phyloP scores from a whole-genome alignment of 1,140 invertebrate genomes.

The Drosophila ercepeae region DNA sequence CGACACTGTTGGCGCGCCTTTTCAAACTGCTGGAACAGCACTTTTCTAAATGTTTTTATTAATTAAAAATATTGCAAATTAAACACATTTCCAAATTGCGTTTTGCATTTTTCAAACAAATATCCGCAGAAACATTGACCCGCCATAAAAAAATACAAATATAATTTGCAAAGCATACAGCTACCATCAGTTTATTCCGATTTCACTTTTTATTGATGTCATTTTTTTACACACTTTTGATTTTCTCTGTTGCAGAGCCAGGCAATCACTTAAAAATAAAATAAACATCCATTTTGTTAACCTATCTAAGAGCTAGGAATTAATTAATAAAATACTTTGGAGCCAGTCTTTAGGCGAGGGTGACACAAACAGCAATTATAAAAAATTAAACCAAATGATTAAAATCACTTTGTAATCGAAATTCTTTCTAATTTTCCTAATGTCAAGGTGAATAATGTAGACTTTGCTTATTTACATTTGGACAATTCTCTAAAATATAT shows the following conservation, averaged over 20 bases:
- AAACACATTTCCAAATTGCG: constrained; percentile 71
- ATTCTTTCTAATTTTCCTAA: not conserved
- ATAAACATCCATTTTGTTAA: not conserved
- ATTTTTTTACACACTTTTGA: constrained; percentile 11
- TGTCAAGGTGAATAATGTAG: too few relatives aligned
- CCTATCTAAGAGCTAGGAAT: not conserved
- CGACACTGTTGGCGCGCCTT: not conserved
- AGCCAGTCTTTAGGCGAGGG: constrained; percentile 4
- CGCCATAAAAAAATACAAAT: constrained; percentile 54
- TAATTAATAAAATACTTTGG: constrained; percentile 3
- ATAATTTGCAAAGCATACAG: constrained; percentile 64
- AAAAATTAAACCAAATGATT: not conserved
- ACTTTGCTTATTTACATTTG: too few relatives aligned
- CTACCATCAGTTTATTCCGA: constrained; percentile 21
- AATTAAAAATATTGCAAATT: constrained; percentile 76
- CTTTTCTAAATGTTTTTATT: constrained; percentile 76
- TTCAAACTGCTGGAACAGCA: constrained; percentile 53
- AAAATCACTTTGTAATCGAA: not conserved
- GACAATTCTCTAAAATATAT: too few relatives aligned
- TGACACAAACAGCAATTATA: not conserved
- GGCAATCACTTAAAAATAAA: constrained; percentile 7
- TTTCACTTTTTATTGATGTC: not conserved
- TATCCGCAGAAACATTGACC: constrained; percentile 2
- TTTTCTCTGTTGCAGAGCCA: constrained; percentile 16
- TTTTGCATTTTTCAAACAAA: constrained; percentile 58